Evolutionary conservation across 2,797 vertebrate species (phyloP).

Genomic region (Microctenopoma stevenorrisi): DNA sequence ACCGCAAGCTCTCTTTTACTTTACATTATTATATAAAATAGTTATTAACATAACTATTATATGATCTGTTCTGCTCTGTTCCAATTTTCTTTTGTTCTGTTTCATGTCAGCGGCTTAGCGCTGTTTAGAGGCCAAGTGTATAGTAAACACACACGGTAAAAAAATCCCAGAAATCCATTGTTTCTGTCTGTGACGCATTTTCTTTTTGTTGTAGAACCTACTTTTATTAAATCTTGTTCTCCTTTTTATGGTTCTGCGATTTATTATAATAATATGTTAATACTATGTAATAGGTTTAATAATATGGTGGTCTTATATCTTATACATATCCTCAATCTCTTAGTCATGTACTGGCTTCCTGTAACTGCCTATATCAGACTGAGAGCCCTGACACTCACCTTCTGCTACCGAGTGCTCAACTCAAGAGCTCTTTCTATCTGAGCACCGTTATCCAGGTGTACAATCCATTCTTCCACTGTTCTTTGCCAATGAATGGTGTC

Average conservation of each 20-base stretch:
- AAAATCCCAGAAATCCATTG: slow-evolving; percentile 9
- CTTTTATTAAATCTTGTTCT: slow-evolving; percentile 54
- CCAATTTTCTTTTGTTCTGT: slow-evolving; percentile 45
- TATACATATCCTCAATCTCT: too few relatives aligned
- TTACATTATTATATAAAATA: slow-evolving; percentile 16
- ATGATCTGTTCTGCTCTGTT: slow-evolving; percentile 40
- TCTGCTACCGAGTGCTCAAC: too few relatives aligned
- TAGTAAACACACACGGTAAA: not conserved
- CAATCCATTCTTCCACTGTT: too few relatives aligned
- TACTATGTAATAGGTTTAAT: too few relatives aligned
- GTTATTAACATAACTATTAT: slow-evolving; percentile 9
- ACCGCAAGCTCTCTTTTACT: slow-evolving; percentile 26
- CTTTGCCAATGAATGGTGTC: too few relatives aligned
- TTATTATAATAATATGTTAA: too few relatives aligned
- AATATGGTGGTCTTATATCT: too few relatives aligned
- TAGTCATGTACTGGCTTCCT: too few relatives aligned
- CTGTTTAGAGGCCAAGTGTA: slow-evolving; percentile 22
- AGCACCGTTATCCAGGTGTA: too few relatives aligned
- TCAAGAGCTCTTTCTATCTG: too few relatives aligned
- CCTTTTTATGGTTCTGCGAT: not conserved
- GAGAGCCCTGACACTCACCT: too few relatives aligned
- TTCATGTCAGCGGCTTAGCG: slow-evolving; percentile 33
- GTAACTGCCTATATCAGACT: too few relatives aligned
- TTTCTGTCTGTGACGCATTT: slow-evolving; percentile 22
- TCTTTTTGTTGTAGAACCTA: slow-evolving; percentile 74